Base-by-base conservation (phyloP, 2,797 vertebrate genomes). In the Danio albolineatus region DNA sequence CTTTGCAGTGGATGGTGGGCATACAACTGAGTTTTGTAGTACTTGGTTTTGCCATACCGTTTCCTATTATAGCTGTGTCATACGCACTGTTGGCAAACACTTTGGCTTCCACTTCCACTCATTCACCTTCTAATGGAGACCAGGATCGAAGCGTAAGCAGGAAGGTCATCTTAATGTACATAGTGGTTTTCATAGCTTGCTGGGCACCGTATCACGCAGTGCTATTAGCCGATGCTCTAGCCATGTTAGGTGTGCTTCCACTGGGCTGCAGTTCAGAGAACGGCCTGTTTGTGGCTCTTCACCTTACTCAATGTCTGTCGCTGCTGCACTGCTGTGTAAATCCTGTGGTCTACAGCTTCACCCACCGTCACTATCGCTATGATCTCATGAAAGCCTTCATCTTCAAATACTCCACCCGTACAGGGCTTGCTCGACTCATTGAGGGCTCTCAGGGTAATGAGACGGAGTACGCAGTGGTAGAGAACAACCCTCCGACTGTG, bases 331-430 rank as follows among this genome's bases (percentile, higher is more conserved):
- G 97, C 92, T 99, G 97, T 0, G 92, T 97, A 89, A 99, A 99
- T 87, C 98, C 98, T 8, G 95, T 99, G 81, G 95, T 99, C 44
- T 99, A 99, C 87, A 98, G 96, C 91, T 98, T 99, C 90, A 95
- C 98, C 87, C 95, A 96, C 90, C 94, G 96, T 83, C 97, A 96
- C 92, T 98, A 98, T 90, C 94, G 96, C 88, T 98, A 98, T 0
- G 96, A 99, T 92, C 95, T 99, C 84, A 99, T 99, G 97, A 98
- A 98, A 85, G 97, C 97, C 59, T 98, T 99, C 86, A 98, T 98
- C 90, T 98, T 99, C 83, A 99, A 97, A 89, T 99, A 98, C 92
- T 98, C 97, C 0, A 96, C 95, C 49, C 95, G 96, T 81, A 98
- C 97, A 0, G 97, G 97, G 16, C 93, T 98, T 87, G 95, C 96